Percentiles rank a stretch among this genome's conserved stretches.
phyloP scores from a whole-genome alignment of 2,888 invertebrate species.

The Disparrhopalites patrizii region DNA sequence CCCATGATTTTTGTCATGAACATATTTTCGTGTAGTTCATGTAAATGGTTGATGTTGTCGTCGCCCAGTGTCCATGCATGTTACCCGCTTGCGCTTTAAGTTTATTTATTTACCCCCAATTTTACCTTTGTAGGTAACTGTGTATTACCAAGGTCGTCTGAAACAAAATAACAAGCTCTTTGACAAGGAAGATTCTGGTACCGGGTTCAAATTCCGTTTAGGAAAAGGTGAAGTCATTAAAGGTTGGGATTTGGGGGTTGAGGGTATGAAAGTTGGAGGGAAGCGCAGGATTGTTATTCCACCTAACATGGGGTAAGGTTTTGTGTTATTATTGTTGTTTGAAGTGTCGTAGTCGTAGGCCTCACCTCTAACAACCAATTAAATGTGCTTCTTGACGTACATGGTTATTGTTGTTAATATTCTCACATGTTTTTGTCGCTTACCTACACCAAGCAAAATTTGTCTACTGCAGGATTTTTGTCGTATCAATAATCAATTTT shows the following conservation, averaged over 20 bases:
- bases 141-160: constrained; percentile 81
- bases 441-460: neutral
- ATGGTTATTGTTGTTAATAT: too few relatives aligned
- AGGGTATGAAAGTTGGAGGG: constrained; percentile 91
- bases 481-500: neutral
- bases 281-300: constrained; percentile 81
- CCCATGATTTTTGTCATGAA: too few relatives aligned
- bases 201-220: constrained; percentile 70
- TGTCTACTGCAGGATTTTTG: neutral
- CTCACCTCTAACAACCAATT: too few relatives aligned
- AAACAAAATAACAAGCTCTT: constrained; percentile 81
- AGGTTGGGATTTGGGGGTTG: constrained; percentile 85
- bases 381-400: too few relatives aligned
- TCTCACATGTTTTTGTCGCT: constrained; percentile 8
- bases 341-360: too few relatives aligned
- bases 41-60: too few relatives aligned
- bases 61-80: too few relatives aligned
- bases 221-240: constrained; percentile 80
- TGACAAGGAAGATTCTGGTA: constrained; percentile 67
- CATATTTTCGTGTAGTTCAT: too few relatives aligned
- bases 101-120: too few relatives aligned
- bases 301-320: constrained; percentile 75
- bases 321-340: constrained; percentile 1
- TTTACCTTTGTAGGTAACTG: constrained; percentile 54
- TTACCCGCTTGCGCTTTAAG: too few relatives aligned